Conservation (phyloP, 2,888 invertebrate species). For the Parascotia fuliginaria region DNA sequence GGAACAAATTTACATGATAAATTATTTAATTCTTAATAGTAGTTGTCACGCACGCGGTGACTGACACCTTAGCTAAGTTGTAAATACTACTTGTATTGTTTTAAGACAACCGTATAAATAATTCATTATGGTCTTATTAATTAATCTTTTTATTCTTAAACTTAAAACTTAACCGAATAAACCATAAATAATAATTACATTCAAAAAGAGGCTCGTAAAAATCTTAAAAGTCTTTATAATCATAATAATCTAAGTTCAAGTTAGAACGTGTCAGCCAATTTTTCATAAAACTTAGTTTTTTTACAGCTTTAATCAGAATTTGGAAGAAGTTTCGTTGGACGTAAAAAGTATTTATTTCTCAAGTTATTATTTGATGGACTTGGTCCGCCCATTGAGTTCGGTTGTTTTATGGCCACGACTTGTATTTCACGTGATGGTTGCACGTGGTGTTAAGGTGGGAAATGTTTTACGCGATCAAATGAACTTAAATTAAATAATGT, state of each 20-base stretch:
- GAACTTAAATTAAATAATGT: too few relatives aligned
- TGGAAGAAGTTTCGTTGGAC: slow-evolving; percentile 5
- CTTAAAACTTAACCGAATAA: background rate
- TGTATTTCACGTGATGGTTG: slow-evolving; percentile 44
- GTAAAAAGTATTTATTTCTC: slow-evolving; percentile 10
- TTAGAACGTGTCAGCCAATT: background rate
- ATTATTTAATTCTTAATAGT: too few relatives aligned
- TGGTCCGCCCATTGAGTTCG: slow-evolving; percentile 24
- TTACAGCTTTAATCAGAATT: slow-evolving; percentile 13
- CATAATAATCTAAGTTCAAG: slow-evolving; percentile 7
- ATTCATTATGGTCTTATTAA: too few relatives aligned
- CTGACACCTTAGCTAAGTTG: too few relatives aligned
- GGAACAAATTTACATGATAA: too few relatives aligned
- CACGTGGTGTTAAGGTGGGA: slow-evolving; percentile 36
- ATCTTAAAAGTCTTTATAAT: background rate
- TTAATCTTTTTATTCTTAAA: background rate
- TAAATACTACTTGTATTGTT: too few relatives aligned
- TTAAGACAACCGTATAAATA: too few relatives aligned
- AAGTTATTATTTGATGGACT: slow-evolving; percentile 19
- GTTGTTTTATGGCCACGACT: slow-evolving; percentile 37
- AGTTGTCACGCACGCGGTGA: too few relatives aligned
- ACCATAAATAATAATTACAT: background rate
- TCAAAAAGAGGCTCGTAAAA: background rate
- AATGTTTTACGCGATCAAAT: slow-evolving; percentile 25
- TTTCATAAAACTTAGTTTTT: slow-evolving; percentile 7